Base-by-base conservation (phyloP, 2,888 invertebrate genomes). In the Drosophila nr. fundita region DNA sequence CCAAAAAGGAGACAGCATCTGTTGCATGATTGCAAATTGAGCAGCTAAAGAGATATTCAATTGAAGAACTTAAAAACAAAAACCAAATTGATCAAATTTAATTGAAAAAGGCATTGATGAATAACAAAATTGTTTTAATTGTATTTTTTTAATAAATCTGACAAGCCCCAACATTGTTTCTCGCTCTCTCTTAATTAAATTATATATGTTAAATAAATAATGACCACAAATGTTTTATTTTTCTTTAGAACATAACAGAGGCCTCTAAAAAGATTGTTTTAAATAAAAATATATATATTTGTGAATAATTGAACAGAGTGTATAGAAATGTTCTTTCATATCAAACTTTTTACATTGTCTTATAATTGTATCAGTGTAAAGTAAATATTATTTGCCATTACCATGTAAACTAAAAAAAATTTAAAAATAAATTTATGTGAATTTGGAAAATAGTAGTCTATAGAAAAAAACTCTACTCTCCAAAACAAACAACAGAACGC, bases 11-110 rank as follows among this genome's bases (percentile, higher is more conserved):
- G 40, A 30, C 34, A 29, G 49, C 55, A 64, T 55, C 34, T 38
- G 59, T n/a, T 27, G 34, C 52, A 7, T 27, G 21, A 49, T 1
- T 48, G 59, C 78, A 66, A 57, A 55, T 53, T 27, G 40, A 53
- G 57, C 62, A 45, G 32, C 52, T 40, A 48, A 69, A 65, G 36
- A 58, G 58, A 55, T 65, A 42, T 60, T 75, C 40, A 24, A 30
- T 48, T 58, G 53, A 24, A 40, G 15, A 29, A n/a, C 2, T 54
- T 15, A 53, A 18, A 29, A 10, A 18, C 15, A 29, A 15, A 15
- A n/a, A 8, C 15, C 11, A 30, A 38, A 29, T 18, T 45, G 36
- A 55, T 36, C 3, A 53, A 53, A 5, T 34, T 21, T 13, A 21
- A 18, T 15, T 15, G 24, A 29, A 45, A 34, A 18, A 7, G 5